Evolutionary conservation across 53 echinoderm and acorn worm genomes (phyloP).

Genomic region (Henricia sp.): DNA sequence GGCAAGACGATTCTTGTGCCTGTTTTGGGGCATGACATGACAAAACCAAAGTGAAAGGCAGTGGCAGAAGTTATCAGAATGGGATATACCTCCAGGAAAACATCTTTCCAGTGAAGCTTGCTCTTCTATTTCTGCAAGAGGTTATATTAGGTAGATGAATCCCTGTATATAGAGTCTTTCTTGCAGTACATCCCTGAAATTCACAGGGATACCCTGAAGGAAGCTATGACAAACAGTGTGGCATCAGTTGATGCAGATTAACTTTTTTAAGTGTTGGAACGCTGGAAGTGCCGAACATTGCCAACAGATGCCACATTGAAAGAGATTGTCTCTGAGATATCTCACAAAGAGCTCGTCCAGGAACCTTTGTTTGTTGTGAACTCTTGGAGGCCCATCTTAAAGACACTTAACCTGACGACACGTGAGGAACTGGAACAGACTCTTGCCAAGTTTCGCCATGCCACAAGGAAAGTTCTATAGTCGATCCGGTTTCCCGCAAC

Average conservation of each 20-base stretch:
- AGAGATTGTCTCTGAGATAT: neutral
- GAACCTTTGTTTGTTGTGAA: neutral
- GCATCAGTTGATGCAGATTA: slow-evolving; percentile 23
- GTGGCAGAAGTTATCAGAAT: slow-evolving; percentile 12
- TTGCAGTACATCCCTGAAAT: neutral
- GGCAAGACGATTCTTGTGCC: slow-evolving; percentile 16
- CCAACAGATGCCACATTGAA: neutral
- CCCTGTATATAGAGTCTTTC: neutral
- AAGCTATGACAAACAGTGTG: neutral
- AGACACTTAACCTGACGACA: neutral
- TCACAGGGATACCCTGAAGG: neutral
- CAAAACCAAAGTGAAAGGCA: neutral
- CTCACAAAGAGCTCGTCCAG: slow-evolving; percentile 30
- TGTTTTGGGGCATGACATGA: slow-evolving; percentile 11
- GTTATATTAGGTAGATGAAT: slow-evolving; percentile 1
- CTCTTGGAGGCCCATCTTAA: neutral
- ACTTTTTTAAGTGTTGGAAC: neutral
- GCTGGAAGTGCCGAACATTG: neutral
- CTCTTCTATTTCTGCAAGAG: slow-evolving; percentile 7
- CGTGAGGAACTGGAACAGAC: neutral
- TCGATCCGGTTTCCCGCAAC: slow-evolving; percentile 10
- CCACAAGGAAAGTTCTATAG: slow-evolving; percentile 21
- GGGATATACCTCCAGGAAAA: slow-evolving; percentile 12
- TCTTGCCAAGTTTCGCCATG: neutral
- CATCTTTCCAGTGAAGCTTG: slow-evolving; percentile 1